Conservation (phyloP, 2,888 invertebrate species). For the Matsumyia berberina region DNA sequence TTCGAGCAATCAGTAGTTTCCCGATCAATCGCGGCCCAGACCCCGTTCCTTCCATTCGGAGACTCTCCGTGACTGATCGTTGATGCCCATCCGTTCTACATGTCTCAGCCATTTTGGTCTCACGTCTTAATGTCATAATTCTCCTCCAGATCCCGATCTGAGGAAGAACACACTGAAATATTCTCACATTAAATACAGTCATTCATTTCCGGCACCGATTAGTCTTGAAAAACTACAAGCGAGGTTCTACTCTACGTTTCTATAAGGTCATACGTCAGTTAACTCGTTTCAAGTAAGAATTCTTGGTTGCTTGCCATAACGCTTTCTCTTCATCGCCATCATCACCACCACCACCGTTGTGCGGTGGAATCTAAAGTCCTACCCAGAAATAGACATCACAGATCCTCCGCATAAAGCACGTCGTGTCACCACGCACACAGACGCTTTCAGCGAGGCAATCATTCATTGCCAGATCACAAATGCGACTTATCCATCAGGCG, state of each 20-base stretch:
- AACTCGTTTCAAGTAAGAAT: conserved; percentile 24
- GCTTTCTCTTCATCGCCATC: conserved; percentile 26
- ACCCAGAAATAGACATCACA: conserved; percentile 31
- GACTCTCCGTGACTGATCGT: too few species aligned
- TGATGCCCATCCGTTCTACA: too few species aligned
- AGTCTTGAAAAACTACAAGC: conserved; percentile 1
- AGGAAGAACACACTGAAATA: neutral
- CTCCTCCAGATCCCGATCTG: too few species aligned
- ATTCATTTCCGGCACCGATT: conserved; percentile 1
- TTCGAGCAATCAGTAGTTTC: too few species aligned
- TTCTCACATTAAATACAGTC: conserved; percentile 37
- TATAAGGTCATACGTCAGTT: conserved; percentile 24
- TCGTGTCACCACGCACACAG: conserved; percentile 43
- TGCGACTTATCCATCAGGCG: conserved; percentile 55
- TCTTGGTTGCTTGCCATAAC: neutral
- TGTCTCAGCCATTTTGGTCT: too few species aligned
- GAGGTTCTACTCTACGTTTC: neutral
- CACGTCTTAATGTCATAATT: too few species aligned
- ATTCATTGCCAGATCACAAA: conserved; percentile 57
- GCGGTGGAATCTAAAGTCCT: conserved; percentile 16
- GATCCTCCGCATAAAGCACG: conserved; percentile 51
- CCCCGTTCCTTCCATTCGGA: too few species aligned
- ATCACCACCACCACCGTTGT: neutral
- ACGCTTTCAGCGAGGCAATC: conserved; percentile 46
- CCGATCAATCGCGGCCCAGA: too few species aligned